Evolutionary conservation across 2,797 vertebrate species (phyloP), one percentile per base, ranked within the genome.

Genomic region (Microctenopoma stevenorrisi): DNA sequence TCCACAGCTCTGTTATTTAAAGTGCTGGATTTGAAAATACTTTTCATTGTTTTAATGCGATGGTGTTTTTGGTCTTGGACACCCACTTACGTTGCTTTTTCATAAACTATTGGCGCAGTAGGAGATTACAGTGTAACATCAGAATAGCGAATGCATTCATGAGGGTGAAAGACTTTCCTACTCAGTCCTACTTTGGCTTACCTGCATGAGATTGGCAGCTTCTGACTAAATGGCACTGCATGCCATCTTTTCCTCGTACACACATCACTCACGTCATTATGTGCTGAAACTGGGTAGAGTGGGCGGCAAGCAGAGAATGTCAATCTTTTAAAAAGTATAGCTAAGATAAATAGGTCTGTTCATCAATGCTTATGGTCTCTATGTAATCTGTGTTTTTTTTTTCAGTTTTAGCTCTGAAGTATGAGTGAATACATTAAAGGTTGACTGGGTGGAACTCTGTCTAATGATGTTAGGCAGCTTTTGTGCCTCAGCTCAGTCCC

Each of bases 261-360:
- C 79, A 69, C 74, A 80, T 83, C 76, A 72, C 57, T 85, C 78
- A 64, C 43, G 69, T 63, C 75, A 80, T 85, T 82, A 72, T 75
- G 68, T 47, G 64, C 72, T 47, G 72, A 44, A 83, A 72, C 62
- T 37, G 48, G 72, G 63, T 54, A 33, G 77, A 79, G 85, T 78
- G 83, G 78, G 83, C 65, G 78, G 81, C 68, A 14, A 63, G 62
- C 18, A 10, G 33, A 74, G 70, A 66, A 30, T 56, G 69, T 59
- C 63, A 59, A 42, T 64, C 74, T 58, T 73, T 68, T 68, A 4
- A 72, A 81, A 75, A 54, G 74, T 48, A 53, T 10, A 52, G 56
- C 64, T 49, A 49, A 76, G 74, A 83, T 54, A 81, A 76, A 83
- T 68, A 72, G 60, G 63, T 78, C 37, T 79, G 15, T 70, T 76